Evolutionary conservation across 2,888 invertebrate species (phyloP).

Genomic region (Eulithis prunata): DNA sequence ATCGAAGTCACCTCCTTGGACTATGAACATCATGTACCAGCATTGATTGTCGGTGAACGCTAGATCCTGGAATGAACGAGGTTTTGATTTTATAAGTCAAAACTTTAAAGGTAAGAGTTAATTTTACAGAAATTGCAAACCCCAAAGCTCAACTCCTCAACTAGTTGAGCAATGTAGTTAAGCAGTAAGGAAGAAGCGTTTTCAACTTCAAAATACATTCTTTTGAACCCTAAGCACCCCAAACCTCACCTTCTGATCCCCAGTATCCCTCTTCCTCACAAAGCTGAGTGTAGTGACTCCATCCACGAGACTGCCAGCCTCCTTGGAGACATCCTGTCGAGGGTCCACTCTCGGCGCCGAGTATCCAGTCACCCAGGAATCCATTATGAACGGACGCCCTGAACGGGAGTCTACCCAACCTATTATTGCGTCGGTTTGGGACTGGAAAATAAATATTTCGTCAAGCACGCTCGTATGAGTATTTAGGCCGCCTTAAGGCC

Average conservation of each 20-base stretch:
- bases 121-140: too few species aligned
- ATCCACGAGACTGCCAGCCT: constrained; percentile 88
- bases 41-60: constrained; percentile 93
- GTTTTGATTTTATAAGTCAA: neutral
- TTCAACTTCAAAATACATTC: too few species aligned
- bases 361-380: constrained; percentile 93
- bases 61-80: constrained; percentile 83
- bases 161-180: too few species aligned
- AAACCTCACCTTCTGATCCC: constrained; percentile 82
- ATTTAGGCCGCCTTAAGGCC: too few species aligned
- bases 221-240: neutral
- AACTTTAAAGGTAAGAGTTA: too few species aligned
- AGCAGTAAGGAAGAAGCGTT: too few species aligned
- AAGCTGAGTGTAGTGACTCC: constrained; percentile 92
- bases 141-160: too few species aligned
- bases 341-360: constrained; percentile 88
- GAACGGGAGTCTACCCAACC: constrained; percentile 93
- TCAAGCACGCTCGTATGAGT: neutral
- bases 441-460: constrained; percentile 69
- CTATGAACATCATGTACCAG: constrained; percentile 94
- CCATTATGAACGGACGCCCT: constrained; percentile 93
- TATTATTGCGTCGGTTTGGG: constrained; percentile 94
- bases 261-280: constrained; percentile 89
- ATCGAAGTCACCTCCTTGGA: constrained; percentile 92
- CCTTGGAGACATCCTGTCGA: constrained; percentile 89